These are phyloP conservation scores for Struthio camelus DNA, from an alignment of 2,113 vertebrate species.

Conservation along the genomic window DNA sequence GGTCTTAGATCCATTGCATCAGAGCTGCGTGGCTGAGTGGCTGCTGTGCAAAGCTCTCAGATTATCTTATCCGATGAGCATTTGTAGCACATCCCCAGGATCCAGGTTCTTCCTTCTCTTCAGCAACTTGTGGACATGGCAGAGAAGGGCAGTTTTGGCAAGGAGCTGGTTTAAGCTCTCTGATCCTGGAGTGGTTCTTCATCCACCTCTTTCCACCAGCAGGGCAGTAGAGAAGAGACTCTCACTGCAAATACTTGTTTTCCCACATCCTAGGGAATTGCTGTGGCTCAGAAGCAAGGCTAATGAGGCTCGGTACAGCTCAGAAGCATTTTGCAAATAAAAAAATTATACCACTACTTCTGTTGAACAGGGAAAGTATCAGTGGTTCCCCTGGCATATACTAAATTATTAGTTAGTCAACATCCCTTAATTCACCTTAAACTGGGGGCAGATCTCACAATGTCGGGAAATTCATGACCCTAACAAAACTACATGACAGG, in stretches of 20 bases:
- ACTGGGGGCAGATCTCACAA: background rate
- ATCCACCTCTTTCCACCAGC: background rate
- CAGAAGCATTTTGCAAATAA: background rate
- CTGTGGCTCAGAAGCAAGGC: background rate
- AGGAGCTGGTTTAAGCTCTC: background rate
- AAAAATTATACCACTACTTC: background rate
- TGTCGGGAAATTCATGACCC: background rate
- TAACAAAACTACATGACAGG: background rate
- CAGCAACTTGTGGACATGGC: background rate
- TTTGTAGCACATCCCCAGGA: background rate
- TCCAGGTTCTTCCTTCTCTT: background rate
- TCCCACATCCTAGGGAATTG: background rate
- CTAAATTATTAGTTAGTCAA: background rate
- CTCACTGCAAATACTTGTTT: background rate
- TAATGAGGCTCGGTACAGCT: background rate
- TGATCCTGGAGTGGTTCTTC: background rate
- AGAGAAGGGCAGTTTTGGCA: background rate
- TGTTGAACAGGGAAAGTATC: fast-evolving
- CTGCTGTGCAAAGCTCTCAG: background rate
- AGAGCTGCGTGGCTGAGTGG: background rate
- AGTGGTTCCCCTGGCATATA: background rate
- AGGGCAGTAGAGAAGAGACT: background rate
- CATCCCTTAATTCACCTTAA: background rate
- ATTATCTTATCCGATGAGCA: background rate
- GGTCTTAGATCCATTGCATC: background rate